Conservation (phyloP, 2,888 invertebrate species). For the Heterodera filipjevi region DNA sequence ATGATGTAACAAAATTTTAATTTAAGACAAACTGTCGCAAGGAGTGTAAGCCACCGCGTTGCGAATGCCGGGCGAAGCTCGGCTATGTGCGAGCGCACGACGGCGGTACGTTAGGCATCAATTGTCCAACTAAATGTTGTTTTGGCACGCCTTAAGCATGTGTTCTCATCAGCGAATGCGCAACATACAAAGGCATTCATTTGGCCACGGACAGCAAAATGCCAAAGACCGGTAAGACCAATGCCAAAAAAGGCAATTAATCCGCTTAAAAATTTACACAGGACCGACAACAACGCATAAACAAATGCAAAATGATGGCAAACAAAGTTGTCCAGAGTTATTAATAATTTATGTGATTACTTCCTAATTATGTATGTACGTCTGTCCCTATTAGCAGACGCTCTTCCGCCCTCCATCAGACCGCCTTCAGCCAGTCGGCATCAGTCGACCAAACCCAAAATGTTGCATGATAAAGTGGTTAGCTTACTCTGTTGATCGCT, state of each 20-base stretch:
- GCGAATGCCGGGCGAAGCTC: conserved; percentile 39
- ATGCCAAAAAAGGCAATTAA: neutral
- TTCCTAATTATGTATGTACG: neutral
- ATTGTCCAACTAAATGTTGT: neutral
- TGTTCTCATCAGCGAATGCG: conserved; percentile 40
- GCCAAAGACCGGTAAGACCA: neutral
- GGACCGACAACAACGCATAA: neutral
- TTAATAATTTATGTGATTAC: too few relatives aligned
- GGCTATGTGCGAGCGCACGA: conserved; percentile 47
- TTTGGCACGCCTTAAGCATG: conserved; percentile 33
- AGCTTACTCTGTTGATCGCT: neutral
- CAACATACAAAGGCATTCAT: conserved; percentile 30
- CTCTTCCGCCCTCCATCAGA: neutral
- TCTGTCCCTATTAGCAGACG: neutral
- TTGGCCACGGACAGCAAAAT: neutral
- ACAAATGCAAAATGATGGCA: neutral
- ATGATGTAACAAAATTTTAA: neutral
- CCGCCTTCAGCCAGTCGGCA: neutral
- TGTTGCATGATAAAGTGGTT: neutral
- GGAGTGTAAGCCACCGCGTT: conserved; percentile 40
- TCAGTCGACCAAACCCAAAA: neutral
- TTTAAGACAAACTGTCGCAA: conserved; percentile 38
- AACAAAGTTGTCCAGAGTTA: too few relatives aligned
- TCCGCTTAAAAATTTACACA: neutral
- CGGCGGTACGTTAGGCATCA: conserved; percentile 27